Conservation (phyloP, 2,797 vertebrate genomes). For the Novumbra hubbsi region DNA sequence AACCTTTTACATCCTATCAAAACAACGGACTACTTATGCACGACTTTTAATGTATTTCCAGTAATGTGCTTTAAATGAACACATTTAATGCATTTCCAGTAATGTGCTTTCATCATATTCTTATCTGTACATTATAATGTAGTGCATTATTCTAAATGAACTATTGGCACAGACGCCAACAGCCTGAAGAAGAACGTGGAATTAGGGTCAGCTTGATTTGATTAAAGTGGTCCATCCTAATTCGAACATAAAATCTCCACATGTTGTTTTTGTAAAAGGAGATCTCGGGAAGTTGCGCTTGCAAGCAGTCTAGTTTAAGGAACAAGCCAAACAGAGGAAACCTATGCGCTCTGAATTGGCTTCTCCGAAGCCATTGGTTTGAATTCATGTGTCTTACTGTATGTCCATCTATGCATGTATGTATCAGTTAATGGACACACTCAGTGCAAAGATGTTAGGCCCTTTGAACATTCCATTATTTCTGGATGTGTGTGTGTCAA, state of each 20-base stretch:
- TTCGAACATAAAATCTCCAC: conserved; percentile 37
- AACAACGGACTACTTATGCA: neutral
- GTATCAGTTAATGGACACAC: conserved; percentile 49
- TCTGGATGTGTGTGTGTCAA: conserved; percentile 59
- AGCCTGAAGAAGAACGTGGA: conserved; percentile 38
- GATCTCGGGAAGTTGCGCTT: neutral
- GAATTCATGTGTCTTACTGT: neutral
- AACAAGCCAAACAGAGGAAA: neutral
- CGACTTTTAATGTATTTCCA: neutral
- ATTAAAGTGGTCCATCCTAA: conserved; percentile 56
- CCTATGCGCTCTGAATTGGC: neutral
- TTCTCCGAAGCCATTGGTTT: neutral
- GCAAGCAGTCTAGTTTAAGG: conserved; percentile 7
- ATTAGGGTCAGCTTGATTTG: conserved; percentile 53
- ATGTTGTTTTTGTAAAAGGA: neutral
- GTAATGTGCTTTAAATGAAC: too few species aligned
- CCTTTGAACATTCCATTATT: conserved; percentile 73
- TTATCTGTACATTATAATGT: conserved; percentile 13
- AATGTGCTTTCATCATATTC: neutral
- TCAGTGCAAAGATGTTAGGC: conserved; percentile 58
- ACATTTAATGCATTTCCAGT: too few species aligned
- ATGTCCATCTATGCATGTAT: conserved; percentile 25
- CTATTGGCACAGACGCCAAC: conserved; percentile 47
- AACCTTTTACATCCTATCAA: conserved; percentile 27
- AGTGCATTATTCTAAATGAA: conserved; percentile 32